These are phyloP conservation scores for Macrotis lagotis DNA, from an alignment of 2,113 vertebrate genomes.

Conservation along the genomic window DNA sequence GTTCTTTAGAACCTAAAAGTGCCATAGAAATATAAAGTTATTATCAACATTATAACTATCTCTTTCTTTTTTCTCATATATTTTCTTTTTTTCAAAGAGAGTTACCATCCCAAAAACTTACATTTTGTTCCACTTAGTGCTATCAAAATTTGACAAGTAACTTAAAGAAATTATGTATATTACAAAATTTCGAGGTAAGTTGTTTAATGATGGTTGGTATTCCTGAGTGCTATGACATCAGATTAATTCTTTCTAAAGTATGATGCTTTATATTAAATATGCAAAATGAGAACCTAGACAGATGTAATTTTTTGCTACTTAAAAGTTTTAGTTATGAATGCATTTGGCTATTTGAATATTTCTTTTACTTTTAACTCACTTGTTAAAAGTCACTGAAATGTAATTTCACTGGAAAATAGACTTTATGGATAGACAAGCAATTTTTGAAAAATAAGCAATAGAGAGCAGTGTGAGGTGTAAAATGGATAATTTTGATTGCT, in stretches of 20 bases:
- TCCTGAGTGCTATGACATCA: too few relatives aligned
- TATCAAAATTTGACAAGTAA: slow-evolving; percentile 26
- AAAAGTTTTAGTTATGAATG: neutral
- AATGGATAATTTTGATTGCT: too few relatives aligned
- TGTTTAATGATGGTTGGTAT: neutral
- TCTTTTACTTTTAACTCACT: neutral
- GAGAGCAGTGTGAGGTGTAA: too few relatives aligned
- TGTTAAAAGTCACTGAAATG: neutral
- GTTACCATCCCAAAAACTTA: neutral
- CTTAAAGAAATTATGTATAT: neutral
- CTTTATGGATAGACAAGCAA: too few relatives aligned
- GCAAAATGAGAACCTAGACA: neutral
- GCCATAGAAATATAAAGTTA: too few relatives aligned
- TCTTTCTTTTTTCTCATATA: neutral
- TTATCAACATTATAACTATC: neutral
- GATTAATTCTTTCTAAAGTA: neutral
- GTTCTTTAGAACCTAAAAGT: too few relatives aligned
- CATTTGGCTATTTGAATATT: neutral
- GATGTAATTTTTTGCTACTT: neutral
- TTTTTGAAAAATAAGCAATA: too few relatives aligned
- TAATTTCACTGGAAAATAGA: neutral
- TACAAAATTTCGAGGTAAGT: neutral
- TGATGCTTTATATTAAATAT: neutral
- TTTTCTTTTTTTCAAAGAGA: neutral
- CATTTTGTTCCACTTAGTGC: neutral